Percentiles rank a stretch among this genome's conserved stretches.
phyloP scores from a whole-genome alignment of 2,113 vertebrate genomes.

The Triplophysa tibetana region DNA sequence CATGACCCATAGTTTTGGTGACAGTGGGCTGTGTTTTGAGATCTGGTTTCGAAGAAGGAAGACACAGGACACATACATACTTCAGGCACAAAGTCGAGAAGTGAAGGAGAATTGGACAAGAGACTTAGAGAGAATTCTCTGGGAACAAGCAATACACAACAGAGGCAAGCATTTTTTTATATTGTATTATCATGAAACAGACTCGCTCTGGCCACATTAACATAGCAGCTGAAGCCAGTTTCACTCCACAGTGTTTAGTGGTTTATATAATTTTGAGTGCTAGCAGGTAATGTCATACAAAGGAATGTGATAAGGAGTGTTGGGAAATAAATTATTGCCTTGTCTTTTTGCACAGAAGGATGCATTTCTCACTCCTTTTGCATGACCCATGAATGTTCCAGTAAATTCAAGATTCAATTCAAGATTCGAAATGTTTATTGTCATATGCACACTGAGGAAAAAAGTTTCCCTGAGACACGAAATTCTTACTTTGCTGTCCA shows the following conservation, averaged over 20 bases:
- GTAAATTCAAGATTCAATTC: no score
- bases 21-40: constrained; percentile 74
- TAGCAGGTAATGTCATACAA: no score
- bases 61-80: constrained; percentile 73
- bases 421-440: no score
- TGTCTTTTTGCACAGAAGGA: not conserved
- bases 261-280: no score
- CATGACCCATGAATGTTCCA: no score
- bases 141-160: constrained; percentile 76
- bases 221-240: no score
- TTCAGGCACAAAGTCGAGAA: constrained; percentile 67
- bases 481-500: no score
- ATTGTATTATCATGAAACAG: no score
- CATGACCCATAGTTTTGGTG: constrained; percentile 73
- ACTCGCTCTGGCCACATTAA: no score
- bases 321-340: not conserved
- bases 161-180: constrained; percentile 59
- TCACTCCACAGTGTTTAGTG: no score
- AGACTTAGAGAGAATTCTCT: constrained; percentile 76
- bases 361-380: not conserved
- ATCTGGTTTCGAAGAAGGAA: constrained; percentile 80
- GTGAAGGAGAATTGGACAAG: constrained; percentile 75
- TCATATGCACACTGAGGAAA: no score
- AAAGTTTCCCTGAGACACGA: no score
- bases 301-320: constrained; percentile 1